Conservation (phyloP, 1,140 invertebrate genomes). For the Anadara kagoshimensis region DNA sequence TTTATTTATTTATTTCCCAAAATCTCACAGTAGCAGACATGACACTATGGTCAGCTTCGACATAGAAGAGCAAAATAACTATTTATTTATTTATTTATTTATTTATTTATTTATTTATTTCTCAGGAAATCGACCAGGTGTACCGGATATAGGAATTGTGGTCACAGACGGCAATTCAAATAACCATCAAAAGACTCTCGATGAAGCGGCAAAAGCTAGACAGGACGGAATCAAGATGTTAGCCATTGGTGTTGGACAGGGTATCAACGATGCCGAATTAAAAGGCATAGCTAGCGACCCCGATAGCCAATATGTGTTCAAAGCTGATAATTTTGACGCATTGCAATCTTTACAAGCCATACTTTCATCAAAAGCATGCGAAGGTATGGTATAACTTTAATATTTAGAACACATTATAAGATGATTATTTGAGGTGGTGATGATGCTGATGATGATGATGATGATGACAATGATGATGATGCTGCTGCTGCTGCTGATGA, state of each 20-base stretch:
- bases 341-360: constrained; percentile 45
- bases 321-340: constrained; percentile 55
- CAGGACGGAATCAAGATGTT: constrained; percentile 59
- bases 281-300: constrained; percentile 51
- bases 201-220: constrained; percentile 46
- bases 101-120: too few species aligned
- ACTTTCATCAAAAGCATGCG: constrained; percentile 49
- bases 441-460: too few species aligned
- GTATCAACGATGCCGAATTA: constrained; percentile 48
- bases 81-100: too few species aligned
- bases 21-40: too few species aligned
- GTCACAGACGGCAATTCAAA: constrained; percentile 61
- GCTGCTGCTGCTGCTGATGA: too few species aligned
- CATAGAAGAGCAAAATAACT: too few species aligned
- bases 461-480: too few species aligned
- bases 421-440: too few species aligned
- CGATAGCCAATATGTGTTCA: constrained; percentile 51
- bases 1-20: too few species aligned
- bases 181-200: constrained; percentile 43
- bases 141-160: constrained; percentile 63
- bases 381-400: constrained; percentile 14
- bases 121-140: constrained; percentile 49
- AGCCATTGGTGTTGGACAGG: constrained; percentile 62
- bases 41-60: too few species aligned
- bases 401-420: too few species aligned